Base-by-base conservation (phyloP, 2,888 invertebrate species). In the Furcula furcula region DNA sequence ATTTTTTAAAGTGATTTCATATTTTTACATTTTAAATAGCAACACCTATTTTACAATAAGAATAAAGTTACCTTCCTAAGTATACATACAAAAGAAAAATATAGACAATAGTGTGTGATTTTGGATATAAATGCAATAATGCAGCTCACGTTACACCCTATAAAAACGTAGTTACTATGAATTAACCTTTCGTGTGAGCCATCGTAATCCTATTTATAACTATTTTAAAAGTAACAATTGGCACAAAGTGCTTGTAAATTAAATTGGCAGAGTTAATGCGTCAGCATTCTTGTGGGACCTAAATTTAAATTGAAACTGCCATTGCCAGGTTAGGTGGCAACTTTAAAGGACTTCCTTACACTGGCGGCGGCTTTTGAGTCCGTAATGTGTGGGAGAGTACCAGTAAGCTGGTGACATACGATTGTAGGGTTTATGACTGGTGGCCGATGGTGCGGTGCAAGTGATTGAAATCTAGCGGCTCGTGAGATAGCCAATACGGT, bases 381-480 rank as follows among this genome's bases (percentile, higher is more conserved):
- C 37, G 62, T 67, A 65, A 68, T 66, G 56, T 63, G 46, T 52
- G 48, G 50, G 56, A 55, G 52, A 57, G 52, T 60, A 65, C 65
- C 65, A 45, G 47, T 51, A 53, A 56, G 59, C 56, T 49, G 57
- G 59, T 56, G 65, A 70, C 68, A 68, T 46, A 40, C 37, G 45
- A 28, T 39, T 49, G 44, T 44, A 54, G 47, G 58, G 55, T 75
- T 74, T 72, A 76, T 66, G 34, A 56, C 48, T 28, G 9, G 22
- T 5, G 9, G 9, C 14, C 14, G 9, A 21, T 4, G 35, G 25
- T 36, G 29, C 36, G 53, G 46, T 40, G 38, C 29, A 37, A 48
- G 40, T 43, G 36, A 43, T 31, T 32, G 44, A 36, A 35, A 36
- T 14, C 32, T 21, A 42, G 49, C 40, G 45, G 31, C n/a, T n/a